phyloP scores from a whole-genome alignment of 2,888 invertebrate species.

The Pristionchus arcanus region DNA sequence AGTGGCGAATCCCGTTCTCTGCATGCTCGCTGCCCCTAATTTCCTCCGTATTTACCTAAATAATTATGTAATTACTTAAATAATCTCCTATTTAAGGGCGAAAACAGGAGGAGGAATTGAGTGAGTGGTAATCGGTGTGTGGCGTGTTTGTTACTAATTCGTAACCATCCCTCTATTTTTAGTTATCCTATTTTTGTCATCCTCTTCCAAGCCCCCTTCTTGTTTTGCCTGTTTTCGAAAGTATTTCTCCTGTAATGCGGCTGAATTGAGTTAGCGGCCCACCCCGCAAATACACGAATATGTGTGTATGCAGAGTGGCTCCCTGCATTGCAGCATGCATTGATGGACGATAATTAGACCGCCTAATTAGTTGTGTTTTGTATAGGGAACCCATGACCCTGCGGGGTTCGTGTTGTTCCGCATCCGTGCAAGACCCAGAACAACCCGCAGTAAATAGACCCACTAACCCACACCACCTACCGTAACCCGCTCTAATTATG shows the following conservation, averaged over 20 bases:
- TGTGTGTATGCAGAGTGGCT: neutral
- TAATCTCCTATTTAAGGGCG: constrained; percentile 9
- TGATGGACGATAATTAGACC: neutral
- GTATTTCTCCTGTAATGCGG: constrained; percentile 6
- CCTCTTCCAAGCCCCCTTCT: neutral
- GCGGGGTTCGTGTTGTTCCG: neutral
- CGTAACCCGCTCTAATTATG: neutral
- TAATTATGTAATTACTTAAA: neutral
- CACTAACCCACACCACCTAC: neutral
- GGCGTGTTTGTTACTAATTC: constrained; percentile 7
- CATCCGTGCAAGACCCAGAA: neutral
- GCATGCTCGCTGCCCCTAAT: constrained; percentile 9
- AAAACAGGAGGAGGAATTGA: constrained; percentile 53
- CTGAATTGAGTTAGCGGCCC: constrained; percentile 13
- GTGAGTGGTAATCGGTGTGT: constrained; percentile 52
- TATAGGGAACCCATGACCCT: neutral
- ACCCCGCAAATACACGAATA: neutral
- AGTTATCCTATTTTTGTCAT: constrained; percentile 16
- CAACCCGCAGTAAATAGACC: neutral
- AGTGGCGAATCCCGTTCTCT: constrained; percentile 19
- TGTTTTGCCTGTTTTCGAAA: constrained; percentile 6
- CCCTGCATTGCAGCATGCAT: neutral
- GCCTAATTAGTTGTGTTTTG: neutral
- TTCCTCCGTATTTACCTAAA: neutral
- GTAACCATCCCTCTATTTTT: neutral